Base-by-base conservation (phyloP, 2,113 vertebrate genomes). In the Echinops telfairi region DNA sequence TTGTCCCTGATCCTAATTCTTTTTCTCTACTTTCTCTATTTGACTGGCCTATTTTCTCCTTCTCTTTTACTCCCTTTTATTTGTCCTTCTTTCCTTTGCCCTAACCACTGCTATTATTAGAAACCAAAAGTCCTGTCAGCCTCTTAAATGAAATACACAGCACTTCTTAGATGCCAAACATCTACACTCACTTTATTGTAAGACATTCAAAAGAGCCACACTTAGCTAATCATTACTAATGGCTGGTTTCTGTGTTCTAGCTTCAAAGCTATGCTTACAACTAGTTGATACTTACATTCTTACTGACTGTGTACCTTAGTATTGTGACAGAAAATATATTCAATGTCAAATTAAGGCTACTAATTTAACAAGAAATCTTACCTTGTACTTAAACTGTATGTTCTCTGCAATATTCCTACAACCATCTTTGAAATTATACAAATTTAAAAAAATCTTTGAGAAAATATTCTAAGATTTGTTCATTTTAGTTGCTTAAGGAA, bases 41-140 rank as follows among this genome's bases (percentile, higher is more conserved):
- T 94, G 82, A 64, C 20, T 97, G 94, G 89, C 86, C 95, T 94
- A 57, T 94, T 95, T 96, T 85, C 86, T 88, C 70, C 76, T 92
- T 40, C 29, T 64, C 66, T 58, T 68, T 53, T 76, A 23, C 33
- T 75, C 43, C 29, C 31, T 73, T 62, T 36, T 90, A 77, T 82
- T 73, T 95, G 77, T 10, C 60, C 79, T 91, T 94, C 57, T 94
- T 93, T 93, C 62, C 57, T 94, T 76, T 83, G 40, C 12, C 64
- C 60, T 68, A 95, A 87, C n/a, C 60, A 25, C 36, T 82, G 86
- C 95, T 81, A 90, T 83, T 78, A 88, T 10, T 90, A 75, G 77
- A 94, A 94, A 76, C 43, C 43, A 86, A 95, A 94, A 96, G 66
- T 68, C 60, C 75, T 70, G 23, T 77, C 70, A 86, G 60, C 27